Evolutionary conservation across 2,113 vertebrate genomes (phyloP).

Genomic region (Sardina pilchardus): DNA sequence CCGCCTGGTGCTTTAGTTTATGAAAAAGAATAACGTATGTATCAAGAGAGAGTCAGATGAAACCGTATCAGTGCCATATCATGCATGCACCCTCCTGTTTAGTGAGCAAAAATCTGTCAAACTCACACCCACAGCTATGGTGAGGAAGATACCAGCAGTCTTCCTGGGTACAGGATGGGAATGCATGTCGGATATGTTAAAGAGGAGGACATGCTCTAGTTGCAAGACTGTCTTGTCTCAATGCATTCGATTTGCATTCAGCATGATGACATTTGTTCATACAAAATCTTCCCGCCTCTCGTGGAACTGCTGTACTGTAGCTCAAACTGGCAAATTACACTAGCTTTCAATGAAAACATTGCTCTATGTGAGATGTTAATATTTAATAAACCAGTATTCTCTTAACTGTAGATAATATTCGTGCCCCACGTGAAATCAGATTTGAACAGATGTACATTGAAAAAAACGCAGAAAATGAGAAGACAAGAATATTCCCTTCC

Average conservation of each 20-base stretch:
- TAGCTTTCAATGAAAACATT: neutral
- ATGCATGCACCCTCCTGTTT: neutral
- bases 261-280: neutral
- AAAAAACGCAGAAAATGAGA: neutral
- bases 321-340: neutral
- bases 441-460: neutral
- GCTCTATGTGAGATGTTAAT: neutral
- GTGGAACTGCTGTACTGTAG: neutral
- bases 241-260: neutral
- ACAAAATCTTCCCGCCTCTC: neutral
- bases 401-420: neutral
- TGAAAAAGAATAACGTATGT: neutral
- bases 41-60: neutral
- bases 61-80: neutral
- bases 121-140: neutral
- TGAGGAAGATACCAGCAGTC: neutral
- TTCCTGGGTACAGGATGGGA: neutral
- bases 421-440: neutral
- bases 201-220: slow-evolving; percentile 4
- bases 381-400: neutral
- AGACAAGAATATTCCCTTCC: neutral
- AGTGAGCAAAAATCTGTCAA: neutral
- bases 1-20: neutral
- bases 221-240: neutral
- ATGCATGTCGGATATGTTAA: neutral